Evolutionary conservation across 2,113 vertebrate species (phyloP).

Genomic region (Motacilla alba): DNA sequence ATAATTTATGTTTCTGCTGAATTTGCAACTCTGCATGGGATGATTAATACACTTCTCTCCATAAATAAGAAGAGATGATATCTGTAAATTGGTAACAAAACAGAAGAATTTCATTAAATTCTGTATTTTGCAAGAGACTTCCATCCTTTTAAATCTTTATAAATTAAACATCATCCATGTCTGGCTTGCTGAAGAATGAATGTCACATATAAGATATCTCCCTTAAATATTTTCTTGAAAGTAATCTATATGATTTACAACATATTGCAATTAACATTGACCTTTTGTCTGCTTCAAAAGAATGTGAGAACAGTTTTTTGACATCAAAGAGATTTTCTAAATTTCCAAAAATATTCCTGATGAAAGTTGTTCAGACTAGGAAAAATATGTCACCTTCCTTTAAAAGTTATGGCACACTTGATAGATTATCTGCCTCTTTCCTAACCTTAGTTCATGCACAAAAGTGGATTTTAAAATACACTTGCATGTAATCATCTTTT

Average conservation of each 20-base stretch:
- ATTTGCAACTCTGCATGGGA: constrained; percentile 30
- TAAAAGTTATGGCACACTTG: constrained; percentile 32
- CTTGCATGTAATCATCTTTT: neutral
- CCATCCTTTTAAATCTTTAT: constrained; percentile 26
- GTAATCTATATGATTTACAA: constrained; percentile 61
- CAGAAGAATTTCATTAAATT: constrained; percentile 64
- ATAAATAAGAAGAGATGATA: constrained; percentile 66
- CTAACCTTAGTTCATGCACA: neutral
- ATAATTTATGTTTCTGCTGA: constrained; percentile 79
- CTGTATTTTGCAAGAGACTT: constrained; percentile 36
- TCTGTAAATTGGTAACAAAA: constrained; percentile 67
- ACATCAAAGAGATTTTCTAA: constrained; percentile 62
- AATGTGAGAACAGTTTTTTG: constrained; percentile 59
- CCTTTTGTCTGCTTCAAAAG: constrained; percentile 63
- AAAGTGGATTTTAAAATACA: neutral
- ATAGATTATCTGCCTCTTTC: constrained; percentile 33
- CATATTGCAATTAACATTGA: constrained; percentile 63
- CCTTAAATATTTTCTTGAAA: constrained; percentile 62
- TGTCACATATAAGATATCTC: constrained; percentile 42
- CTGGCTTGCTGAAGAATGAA: constrained; percentile 11
- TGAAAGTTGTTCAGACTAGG: constrained; percentile 47
- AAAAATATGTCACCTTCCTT: constrained; percentile 51
- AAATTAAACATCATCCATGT: constrained; percentile 8
- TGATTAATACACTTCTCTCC: constrained; percentile 75
- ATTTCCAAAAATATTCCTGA: constrained; percentile 58